These are phyloP conservation scores for Mythimna vitellina DNA, from an alignment of 2,888 invertebrate genomes.

Conservation along the genomic window DNA sequence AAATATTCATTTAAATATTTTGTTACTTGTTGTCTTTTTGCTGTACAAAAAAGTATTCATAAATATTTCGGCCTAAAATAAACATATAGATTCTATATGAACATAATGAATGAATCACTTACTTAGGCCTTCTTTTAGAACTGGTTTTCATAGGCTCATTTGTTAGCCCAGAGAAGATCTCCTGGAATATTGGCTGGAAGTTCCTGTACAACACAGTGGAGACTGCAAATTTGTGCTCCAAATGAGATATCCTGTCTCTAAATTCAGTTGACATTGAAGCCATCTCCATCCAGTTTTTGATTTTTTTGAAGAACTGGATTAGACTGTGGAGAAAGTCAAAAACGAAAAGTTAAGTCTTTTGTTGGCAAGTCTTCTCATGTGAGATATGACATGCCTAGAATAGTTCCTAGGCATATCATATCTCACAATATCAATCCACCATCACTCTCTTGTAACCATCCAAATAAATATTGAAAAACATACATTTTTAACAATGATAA, in stretches of 20 bases:
- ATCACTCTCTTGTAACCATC: background rate
- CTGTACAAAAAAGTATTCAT: background rate
- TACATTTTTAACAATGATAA: background rate
- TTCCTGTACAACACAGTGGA: conserved; percentile 98
- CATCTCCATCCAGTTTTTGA: conserved; percentile 99
- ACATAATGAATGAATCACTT: conserved; percentile 60
- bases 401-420: background rate
- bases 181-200: conserved; percentile 96
- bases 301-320: conserved; percentile 98
- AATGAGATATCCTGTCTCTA: conserved; percentile 94
- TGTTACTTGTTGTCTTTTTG: background rate
- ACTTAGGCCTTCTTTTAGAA: conserved; percentile 91
- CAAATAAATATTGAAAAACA: background rate
- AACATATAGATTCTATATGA: background rate
- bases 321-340: conserved; percentile 90
- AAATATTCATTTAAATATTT: too few species aligned
- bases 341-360: background rate
- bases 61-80: background rate
- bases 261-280: conserved; percentile 96
- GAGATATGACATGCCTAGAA: too few species aligned
- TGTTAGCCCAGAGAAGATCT: conserved; percentile 94
- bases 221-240: conserved; percentile 98
- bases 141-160: conserved; percentile 88
- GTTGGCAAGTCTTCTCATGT: background rate
- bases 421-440: background rate